Base-by-base conservation (phyloP, 2,888 invertebrate genomes). In the Melipona bicolor region DNA sequence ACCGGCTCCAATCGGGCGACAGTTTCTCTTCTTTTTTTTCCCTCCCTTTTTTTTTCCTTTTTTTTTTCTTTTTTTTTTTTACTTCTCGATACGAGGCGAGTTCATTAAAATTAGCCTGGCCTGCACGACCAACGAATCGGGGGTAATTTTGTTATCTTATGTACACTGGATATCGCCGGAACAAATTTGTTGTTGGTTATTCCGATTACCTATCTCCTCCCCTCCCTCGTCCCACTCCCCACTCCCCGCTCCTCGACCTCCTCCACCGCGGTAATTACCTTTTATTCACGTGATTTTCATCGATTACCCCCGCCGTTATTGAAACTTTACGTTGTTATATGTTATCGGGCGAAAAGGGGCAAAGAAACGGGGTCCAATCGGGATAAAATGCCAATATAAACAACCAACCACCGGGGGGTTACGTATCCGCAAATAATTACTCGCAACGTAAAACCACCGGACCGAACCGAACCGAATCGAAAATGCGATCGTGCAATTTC, bases 121-220 rank as follows among this genome's bases (percentile, higher is more conserved):
- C 24, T 11, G 50, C 32, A 19, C 70, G 13, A 5, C 11, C 19
- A 71, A 62, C 61, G 77, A 54, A 62, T 62, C 50, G 49, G 50
- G 3, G 50, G 3, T 77, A 62, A 79, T 77, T 77, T 62, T 52
- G 77, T 62, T 76, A 67, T 62, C 77, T 79, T 77, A 49, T 54
- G 69, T 64, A 69, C 62, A 62, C 62, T 49, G 43, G 68, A 54
- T 27, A 62, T 77, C 50, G 61, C 11, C n/a, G 54, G 24, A 21
- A 27, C 49, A 77, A 68, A 68, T 61, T 68, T 43, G 52, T 43
- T n/a, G 27, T 15, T 17, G 62, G 52, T 70, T 61, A 62, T 52
- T 43, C n/a, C 61, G 59, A 77, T 69, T 68, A n/a, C 17, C 79
- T 5, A 21, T 11, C 32, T 11, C 43, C 62, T 5, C 13, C 62